These are phyloP conservation scores for Sarcophilus harrisii DNA, from an alignment of 2,797 vertebrate species.

Conservation along the genomic window DNA sequence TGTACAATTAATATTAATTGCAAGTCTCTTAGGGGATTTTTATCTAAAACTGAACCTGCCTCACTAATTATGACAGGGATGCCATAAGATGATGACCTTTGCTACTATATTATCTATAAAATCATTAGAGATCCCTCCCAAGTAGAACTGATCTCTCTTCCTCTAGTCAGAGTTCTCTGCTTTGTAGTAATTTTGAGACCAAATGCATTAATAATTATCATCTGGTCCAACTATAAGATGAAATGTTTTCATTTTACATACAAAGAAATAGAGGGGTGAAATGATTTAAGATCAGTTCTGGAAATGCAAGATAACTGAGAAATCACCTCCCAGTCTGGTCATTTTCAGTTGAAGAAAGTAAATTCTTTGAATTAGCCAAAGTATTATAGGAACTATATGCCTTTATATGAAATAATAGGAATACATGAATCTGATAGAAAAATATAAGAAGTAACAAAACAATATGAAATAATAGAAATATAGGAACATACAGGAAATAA, in stretches of 20 bases:
- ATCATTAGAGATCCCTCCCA: neutral
- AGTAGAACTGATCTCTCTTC: neutral
- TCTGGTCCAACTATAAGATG: neutral
- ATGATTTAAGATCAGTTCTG: neutral
- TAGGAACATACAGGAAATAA: constrained; percentile 13
- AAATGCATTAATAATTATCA: neutral
- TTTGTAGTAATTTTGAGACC: neutral
- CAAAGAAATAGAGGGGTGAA: neutral
- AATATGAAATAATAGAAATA: neutral
- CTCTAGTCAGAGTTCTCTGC: neutral
- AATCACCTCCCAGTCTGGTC: neutral
- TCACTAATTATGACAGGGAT: neutral
- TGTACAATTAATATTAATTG: neutral
- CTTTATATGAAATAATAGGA: neutral
- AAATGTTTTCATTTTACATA: neutral
- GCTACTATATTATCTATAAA: neutral
- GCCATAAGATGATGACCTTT: neutral
- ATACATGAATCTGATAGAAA: neutral
- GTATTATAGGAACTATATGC: neutral
- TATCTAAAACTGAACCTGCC: neutral
- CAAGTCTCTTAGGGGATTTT: neutral
- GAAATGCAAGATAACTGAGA: neutral
- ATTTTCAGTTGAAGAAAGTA: neutral
- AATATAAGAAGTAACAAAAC: neutral
- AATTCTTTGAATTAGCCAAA: neutral